Conservation (phyloP, 2,797 vertebrate species). For the Helostoma temminkii region DNA sequence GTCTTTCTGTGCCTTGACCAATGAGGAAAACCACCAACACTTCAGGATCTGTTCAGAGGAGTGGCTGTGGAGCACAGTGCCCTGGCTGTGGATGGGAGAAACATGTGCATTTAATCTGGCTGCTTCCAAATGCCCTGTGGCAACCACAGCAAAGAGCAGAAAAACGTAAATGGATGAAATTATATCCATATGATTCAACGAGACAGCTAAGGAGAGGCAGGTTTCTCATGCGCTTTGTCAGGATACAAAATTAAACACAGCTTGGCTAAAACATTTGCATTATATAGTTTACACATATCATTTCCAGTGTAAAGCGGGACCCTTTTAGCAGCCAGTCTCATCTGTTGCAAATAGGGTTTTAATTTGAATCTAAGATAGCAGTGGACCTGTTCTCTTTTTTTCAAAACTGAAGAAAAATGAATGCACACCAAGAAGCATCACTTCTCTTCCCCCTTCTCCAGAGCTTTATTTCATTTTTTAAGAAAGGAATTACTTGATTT, state of each 20-base stretch:
- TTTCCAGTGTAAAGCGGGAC: constrained; percentile 84
- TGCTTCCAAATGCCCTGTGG: constrained; percentile 89
- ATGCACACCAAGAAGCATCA: constrained; percentile 54
- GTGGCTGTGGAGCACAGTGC: constrained; percentile 78
- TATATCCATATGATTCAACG: constrained; percentile 91
- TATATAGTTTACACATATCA: constrained; percentile 90
- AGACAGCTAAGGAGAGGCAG: constrained; percentile 89
- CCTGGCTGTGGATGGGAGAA: constrained; percentile 82
- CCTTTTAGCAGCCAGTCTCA: constrained; percentile 78
- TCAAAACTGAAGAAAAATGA: constrained; percentile 40
- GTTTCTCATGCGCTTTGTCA: constrained; percentile 88
- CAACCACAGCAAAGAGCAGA: constrained; percentile 89
- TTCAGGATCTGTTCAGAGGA: constrained; percentile 84
- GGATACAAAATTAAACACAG: constrained; percentile 89
- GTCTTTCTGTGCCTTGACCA: constrained; percentile 75
- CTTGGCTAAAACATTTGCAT: constrained; percentile 88
- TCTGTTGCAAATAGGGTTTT: constrained; percentile 72
- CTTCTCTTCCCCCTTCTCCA: constrained; percentile 10
- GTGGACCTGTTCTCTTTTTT: constrained; percentile 9
- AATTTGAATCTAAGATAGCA: constrained; percentile 74
- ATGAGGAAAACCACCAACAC: constrained; percentile 86
- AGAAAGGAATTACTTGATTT: constrained; percentile 57
- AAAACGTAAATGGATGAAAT: constrained; percentile 90
- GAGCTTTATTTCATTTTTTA: constrained; percentile 39
- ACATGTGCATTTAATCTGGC: constrained; percentile 89